Percentiles rank a stretch among this genome's conserved stretches.
These are phyloP conservation scores for Lasioglossum baleicum DNA, from an alignment of 1,140 invertebrate species.

Conservation along the genomic window DNA sequence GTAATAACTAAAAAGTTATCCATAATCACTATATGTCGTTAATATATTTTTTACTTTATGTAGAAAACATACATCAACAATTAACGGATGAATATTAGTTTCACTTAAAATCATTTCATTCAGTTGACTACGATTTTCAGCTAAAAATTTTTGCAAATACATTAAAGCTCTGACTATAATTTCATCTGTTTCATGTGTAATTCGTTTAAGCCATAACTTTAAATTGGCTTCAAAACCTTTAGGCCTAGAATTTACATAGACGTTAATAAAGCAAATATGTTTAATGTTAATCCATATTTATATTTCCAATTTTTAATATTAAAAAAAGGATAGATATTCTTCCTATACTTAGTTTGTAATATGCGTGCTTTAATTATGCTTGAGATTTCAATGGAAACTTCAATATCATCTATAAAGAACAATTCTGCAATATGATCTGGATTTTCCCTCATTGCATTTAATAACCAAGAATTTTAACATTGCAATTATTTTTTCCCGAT, in stretches of 20 bases:
- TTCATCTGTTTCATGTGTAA: conserved; percentile 89
- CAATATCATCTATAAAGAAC: conserved; percentile 89
- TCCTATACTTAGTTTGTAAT: conserved; percentile 68
- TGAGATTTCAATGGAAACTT: conserved; percentile 85
- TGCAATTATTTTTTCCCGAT: conserved; percentile 85
- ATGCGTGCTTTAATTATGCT: conserved; percentile 83
- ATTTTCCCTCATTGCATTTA: conserved; percentile 85
- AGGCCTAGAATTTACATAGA: conserved; percentile 61
- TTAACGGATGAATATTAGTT: conserved; percentile 85
- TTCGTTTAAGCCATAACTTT: conserved; percentile 85
- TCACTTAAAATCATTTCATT: conserved; percentile 87
- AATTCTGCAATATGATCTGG: conserved; percentile 87
- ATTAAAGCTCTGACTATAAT: conserved; percentile 86
- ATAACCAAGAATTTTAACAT: conserved; percentile 91
- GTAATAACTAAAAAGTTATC: conserved; percentile 81
- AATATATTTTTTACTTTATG: neutral
- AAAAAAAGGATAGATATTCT: neutral
- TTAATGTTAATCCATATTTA: too few species aligned
- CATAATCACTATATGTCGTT: conserved; percentile 9
- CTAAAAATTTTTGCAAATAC: conserved; percentile 86
- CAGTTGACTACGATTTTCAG: conserved; percentile 83
- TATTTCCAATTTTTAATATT: too few species aligned
- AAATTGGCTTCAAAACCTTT: conserved; percentile 83
- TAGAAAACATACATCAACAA: conserved; percentile 82
- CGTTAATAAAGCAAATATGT: neutral